Conservation (phyloP, 1,140 invertebrate genomes). For the Cydia amplana region DNA sequence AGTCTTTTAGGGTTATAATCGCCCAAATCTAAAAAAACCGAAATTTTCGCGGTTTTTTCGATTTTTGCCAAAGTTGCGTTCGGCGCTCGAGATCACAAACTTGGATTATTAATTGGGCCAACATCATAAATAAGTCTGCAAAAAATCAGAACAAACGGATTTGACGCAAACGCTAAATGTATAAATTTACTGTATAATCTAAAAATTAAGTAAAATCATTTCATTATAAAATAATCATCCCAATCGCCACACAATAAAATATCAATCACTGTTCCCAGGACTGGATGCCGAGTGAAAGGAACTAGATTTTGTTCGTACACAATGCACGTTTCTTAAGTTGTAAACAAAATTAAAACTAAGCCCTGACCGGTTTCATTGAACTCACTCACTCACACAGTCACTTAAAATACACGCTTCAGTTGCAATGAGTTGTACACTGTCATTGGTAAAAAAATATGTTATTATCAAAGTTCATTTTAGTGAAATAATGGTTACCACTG, state of each 20-base stretch:
- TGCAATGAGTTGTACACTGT: background rate
- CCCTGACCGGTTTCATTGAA: no score
- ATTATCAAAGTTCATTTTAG: background rate
- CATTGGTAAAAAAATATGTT: background rate
- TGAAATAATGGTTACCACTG: background rate
- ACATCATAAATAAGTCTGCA: no score
- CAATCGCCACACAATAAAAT: background rate
- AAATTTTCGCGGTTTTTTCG: no score
- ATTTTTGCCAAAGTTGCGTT: no score
- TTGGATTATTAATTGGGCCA: no score
- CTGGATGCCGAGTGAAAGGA: background rate
- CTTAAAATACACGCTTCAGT: background rate
- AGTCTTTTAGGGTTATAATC: no score
- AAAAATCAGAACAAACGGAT: no score
- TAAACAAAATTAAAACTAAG: no score
- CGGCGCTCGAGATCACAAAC: no score
- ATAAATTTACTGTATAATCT: no score
- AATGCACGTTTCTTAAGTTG: background rate
- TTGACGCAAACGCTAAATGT: no score
- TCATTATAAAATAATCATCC: background rate
- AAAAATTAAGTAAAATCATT: slow-evolving; percentile 7
- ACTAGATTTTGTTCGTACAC: background rate
- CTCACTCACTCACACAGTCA: background rate
- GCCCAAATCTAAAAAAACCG: no score
- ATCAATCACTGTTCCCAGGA: background rate